A percentile compares a stretch with the other conserved stretches of the same genome.
Evolutionary conservation across 2,888 invertebrate genomes (phyloP).

Genomic region (Pseudococcus jackbeardsleyi): DNA sequence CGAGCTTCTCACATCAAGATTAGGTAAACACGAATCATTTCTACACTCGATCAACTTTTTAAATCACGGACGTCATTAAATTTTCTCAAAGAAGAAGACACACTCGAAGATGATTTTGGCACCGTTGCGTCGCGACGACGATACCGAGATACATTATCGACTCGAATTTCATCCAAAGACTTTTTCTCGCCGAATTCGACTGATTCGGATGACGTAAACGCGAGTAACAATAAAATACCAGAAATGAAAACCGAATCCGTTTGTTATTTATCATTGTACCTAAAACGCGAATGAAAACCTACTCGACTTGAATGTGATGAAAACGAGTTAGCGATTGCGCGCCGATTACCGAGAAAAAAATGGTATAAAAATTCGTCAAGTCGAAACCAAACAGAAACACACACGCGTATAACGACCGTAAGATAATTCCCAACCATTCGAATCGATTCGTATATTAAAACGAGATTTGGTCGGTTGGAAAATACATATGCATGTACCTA

Average conservation of each 20-base stretch:
- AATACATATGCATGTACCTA: background rate
- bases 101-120: background rate
- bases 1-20: too few species aligned
- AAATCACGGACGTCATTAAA: too few species aligned
- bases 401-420: background rate
- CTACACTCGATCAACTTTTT: too few species aligned
- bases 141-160: background rate
- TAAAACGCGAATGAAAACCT: background rate
- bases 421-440: background rate
- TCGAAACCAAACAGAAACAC: background rate
- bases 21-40: too few species aligned
- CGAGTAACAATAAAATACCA: conserved; percentile 8
- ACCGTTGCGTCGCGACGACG: background rate
- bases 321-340: conserved; percentile 7
- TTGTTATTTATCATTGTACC: conserved; percentile 13
- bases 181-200: background rate
- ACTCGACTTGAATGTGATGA: conserved; percentile 9
- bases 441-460: conserved; percentile 1
- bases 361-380: background rate
- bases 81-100: too few species aligned
- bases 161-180: background rate
- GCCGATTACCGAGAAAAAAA: conserved; percentile 26
- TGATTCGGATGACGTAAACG: background rate
- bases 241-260: background rate
- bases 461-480: conserved; percentile 4